Conservation (phyloP, 1,140 invertebrate species). For the Lycorma delicatula region DNA sequence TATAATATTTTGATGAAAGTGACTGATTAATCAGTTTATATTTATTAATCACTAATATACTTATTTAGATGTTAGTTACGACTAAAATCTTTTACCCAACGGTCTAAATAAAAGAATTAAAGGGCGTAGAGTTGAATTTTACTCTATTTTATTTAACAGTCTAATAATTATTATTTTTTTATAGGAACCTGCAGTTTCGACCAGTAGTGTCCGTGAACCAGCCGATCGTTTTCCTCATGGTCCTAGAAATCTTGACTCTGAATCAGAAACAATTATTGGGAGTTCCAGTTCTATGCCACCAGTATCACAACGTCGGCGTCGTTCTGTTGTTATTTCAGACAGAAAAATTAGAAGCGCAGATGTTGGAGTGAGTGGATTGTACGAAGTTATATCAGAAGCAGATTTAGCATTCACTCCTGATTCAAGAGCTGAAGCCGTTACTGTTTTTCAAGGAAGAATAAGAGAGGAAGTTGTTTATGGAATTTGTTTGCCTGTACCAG, state of each 20-base stretch:
- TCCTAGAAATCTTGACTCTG: slow-evolving; percentile 56
- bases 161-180: background rate
- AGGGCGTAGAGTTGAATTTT: too few species aligned
- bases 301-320: slow-evolving; percentile 40
- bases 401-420: slow-evolving; percentile 86
- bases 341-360: slow-evolving; percentile 68
- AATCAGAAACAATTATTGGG: slow-evolving; percentile 28
- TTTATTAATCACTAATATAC: too few species aligned
- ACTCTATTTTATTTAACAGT: too few species aligned
- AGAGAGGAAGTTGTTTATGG: slow-evolving; percentile 82
- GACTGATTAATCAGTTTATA: too few species aligned
- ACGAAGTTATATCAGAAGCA: slow-evolving; percentile 85
- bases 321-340: slow-evolving; percentile 59
- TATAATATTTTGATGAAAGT: too few species aligned
- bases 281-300: slow-evolving; percentile 26
- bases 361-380: slow-evolving; percentile 76
- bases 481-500: slow-evolving; percentile 79
- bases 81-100: too few species aligned
- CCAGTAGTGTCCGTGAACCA: background rate
- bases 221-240: slow-evolving; percentile 71
- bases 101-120: too few species aligned
- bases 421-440: slow-evolving; percentile 64
- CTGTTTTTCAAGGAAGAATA: slow-evolving; percentile 78
- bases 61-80: too few species aligned
- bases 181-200: slow-evolving; percentile 5